A percentile compares a stretch with the other conserved stretches of the same genome.
phyloP scores from a whole-genome alignment of 1,140 invertebrate species.

The Chironomus striatipennis region DNA sequence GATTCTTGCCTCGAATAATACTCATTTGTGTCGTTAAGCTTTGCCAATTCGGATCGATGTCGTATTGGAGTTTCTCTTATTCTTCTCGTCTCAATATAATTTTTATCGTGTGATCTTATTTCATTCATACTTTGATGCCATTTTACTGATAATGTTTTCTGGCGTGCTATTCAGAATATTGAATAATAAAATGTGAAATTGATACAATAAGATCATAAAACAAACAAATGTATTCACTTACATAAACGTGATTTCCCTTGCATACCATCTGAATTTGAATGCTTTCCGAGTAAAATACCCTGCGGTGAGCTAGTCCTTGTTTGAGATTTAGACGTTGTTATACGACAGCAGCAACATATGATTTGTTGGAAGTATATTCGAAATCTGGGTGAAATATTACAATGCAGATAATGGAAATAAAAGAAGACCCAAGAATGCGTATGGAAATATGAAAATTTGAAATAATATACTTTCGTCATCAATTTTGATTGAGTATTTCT shows the following conservation, averaged over 20 bases:
- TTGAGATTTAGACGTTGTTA: constrained; percentile 24
- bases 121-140: constrained; percentile 21
- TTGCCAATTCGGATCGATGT: constrained; percentile 25
- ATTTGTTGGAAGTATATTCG: constrained; percentile 47
- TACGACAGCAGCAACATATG: constrained; percentile 42
- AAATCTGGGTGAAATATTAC: constrained; percentile 37
- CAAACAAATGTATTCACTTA: neutral
- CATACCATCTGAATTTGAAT: neutral
- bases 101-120: neutral
- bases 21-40: constrained; percentile 26
- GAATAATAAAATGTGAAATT: neutral
- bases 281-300: neutral
- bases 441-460: neutral
- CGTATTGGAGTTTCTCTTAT: neutral
- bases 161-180: neutral
- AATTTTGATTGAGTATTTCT: neutral
- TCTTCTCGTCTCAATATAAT: neutral
- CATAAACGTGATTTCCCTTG: neutral
- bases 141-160: neutral
- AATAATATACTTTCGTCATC: neutral
- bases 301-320: neutral
- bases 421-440: neutral
- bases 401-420: constrained; percentile 27
- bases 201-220: neutral
- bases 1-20: neutral